Percentiles rank a stretch among this genome's conserved stretches.
Conservation (phyloP, 1,140 invertebrate species). For the Melanaphis sacchari region DNA sequence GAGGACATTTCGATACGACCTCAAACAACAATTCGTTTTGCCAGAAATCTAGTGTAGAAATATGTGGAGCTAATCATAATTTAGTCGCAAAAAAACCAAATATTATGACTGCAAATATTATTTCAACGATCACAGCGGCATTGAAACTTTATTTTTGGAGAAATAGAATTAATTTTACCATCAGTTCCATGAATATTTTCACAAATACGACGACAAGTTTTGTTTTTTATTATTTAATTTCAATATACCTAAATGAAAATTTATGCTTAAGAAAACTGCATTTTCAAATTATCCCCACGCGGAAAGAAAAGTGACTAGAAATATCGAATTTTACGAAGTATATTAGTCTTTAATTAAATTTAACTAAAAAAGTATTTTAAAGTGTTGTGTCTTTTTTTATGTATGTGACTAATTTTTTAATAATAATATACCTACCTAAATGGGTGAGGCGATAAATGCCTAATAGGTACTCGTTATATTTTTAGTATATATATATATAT, state of each 20-base stretch:
- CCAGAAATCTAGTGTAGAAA: background rate
- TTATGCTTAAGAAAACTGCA: background rate
- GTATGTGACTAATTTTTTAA: background rate
- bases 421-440: too few species aligned
- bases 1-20: conserved; percentile 40
- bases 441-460: too few species aligned
- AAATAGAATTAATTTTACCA: background rate
- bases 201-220: background rate
- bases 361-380: background rate
- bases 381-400: background rate
- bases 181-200: background rate
- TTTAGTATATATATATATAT: too few species aligned
- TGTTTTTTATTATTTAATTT: too few species aligned
- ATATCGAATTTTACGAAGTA: background rate
- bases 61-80: background rate
- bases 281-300: background rate
- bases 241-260: background rate
- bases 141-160: background rate
- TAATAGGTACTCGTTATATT: background rate
- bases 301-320: background rate
- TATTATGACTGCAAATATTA: background rate
- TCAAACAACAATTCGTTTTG: conserved; percentile 42
- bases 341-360: background rate
- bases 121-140: background rate
- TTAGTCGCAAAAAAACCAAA: background rate